phyloP scores from a whole-genome alignment of 1,140 invertebrate species.

The Alviniconcha marisindica region DNA sequence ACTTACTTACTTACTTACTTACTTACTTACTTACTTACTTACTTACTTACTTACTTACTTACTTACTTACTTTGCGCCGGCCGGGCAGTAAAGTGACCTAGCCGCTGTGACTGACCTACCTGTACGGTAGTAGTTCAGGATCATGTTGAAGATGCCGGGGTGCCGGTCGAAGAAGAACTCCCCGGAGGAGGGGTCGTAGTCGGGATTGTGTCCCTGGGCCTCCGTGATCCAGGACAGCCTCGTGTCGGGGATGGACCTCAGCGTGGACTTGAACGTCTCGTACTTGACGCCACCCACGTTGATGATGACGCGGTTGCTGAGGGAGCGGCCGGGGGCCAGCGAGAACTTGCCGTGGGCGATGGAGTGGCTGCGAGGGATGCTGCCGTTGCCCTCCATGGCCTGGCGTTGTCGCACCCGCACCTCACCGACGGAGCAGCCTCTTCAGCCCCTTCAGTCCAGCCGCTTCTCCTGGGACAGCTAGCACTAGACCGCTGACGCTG shows the following conservation, averaged over 20 bases:
- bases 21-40: too few species aligned
- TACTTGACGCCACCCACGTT: constrained; percentile 98
- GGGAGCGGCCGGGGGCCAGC: constrained; percentile 34
- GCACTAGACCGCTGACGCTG: too few species aligned
- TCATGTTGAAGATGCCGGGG: constrained; percentile 74
- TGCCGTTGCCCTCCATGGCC: background rate
- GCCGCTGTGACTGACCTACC: constrained; percentile 48
- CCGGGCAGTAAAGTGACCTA: too few species aligned
- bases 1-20: too few species aligned
- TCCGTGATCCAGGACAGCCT: constrained; percentile 73
- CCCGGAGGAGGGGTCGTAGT: constrained; percentile 70
- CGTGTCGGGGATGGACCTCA: constrained; percentile 74
- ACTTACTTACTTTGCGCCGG: too few species aligned
- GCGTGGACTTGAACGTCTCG: constrained; percentile 89
- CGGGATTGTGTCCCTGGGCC: constrained; percentile 61
- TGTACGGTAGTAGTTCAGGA: constrained; percentile 75
- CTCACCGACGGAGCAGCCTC: too few species aligned
- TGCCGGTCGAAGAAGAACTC: constrained; percentile 76
- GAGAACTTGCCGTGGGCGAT: constrained; percentile 57
- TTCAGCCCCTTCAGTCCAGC: too few species aligned
- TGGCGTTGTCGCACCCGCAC: background rate
- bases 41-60: too few species aligned
- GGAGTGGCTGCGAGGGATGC: constrained; percentile 21
- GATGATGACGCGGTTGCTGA: constrained; percentile 85
- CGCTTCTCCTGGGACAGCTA: too few species aligned